Percentiles rank a stretch among this genome's conserved stretches.
These are phyloP conservation scores for Symphodus melops DNA, from an alignment of 2,113 vertebrate species.

Conservation along the genomic window DNA sequence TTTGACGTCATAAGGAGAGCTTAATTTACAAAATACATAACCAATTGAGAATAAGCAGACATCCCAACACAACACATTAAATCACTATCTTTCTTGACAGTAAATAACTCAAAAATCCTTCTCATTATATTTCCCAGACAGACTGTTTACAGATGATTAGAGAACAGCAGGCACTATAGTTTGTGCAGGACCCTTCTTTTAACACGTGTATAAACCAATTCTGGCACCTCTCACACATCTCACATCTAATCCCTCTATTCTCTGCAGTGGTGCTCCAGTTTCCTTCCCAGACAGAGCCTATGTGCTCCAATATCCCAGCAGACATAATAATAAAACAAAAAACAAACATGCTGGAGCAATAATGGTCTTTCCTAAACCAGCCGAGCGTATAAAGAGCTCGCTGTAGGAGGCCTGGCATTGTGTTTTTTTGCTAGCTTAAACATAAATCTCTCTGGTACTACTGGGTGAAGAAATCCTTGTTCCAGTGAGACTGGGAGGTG, in stretches of 20 bases:
- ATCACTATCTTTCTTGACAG: too few species aligned
- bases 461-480: constrained; percentile 4
- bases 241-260: constrained; percentile 66
- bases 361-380: constrained; percentile 11
- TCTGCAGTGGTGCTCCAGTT: constrained; percentile 68
- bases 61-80: too few species aligned
- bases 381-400: constrained; percentile 1
- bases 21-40: too few species aligned
- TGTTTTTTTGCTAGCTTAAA: constrained; percentile 6
- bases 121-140: too few species aligned
- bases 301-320: constrained; percentile 39
- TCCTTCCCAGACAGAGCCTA: constrained; percentile 39
- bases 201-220: constrained; percentile 31
- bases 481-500: constrained; percentile 21
- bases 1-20: too few species aligned
- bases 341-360: constrained; percentile 32
- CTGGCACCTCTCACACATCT: constrained; percentile 39
- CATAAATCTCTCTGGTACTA: not conserved
- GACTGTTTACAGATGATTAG: not conserved
- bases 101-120: too few species aligned
- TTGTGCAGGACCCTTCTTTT: not conserved
- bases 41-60: too few species aligned
- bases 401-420: constrained; percentile 3
- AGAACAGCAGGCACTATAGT: not conserved
- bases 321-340: constrained; percentile 36